These are phyloP conservation scores for Rhabdophis nuchalis DNA, from an alignment of 2,797 vertebrate genomes.

Conservation along the genomic window DNA sequence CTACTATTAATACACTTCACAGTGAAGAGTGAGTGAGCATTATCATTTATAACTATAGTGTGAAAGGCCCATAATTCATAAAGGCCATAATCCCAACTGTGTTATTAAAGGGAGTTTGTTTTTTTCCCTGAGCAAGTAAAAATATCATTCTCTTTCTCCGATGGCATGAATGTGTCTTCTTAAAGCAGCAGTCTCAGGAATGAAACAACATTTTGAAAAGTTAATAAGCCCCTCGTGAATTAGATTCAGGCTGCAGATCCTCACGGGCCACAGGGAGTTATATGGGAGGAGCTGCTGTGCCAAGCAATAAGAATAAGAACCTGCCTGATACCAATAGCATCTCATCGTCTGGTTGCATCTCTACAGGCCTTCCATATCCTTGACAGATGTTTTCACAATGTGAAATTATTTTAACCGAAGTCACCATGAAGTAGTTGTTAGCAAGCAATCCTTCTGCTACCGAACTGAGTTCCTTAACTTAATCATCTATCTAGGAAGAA, in stretches of 20 bases:
- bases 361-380: not conserved
- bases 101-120: slow-evolving; percentile 59
- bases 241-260: not conserved
- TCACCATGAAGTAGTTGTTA: not conserved
- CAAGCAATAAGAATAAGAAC: not conserved
- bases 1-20: slow-evolving; percentile 66
- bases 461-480: not conserved
- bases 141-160: slow-evolving; percentile 30
- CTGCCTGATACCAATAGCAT: not conserved
- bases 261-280: not conserved
- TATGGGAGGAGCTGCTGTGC: not conserved
- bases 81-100: slow-evolving; percentile 48
- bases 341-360: not conserved
- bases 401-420: not conserved
- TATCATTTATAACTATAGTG: slow-evolving; percentile 59
- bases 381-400: not conserved
- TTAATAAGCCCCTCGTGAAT: not conserved
- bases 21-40: slow-evolving; percentile 49
- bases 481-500: not conserved
- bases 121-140: slow-evolving; percentile 40
- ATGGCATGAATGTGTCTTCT: slow-evolving; percentile 24
- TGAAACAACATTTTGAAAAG: slow-evolving; percentile 29
- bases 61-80: slow-evolving; percentile 66
- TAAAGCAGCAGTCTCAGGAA: slow-evolving; percentile 13
- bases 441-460: not conserved